These are phyloP conservation scores for Burhinus oedicnemus DNA, from an alignment of 2,113 vertebrate genomes.

Conservation along the genomic window DNA sequence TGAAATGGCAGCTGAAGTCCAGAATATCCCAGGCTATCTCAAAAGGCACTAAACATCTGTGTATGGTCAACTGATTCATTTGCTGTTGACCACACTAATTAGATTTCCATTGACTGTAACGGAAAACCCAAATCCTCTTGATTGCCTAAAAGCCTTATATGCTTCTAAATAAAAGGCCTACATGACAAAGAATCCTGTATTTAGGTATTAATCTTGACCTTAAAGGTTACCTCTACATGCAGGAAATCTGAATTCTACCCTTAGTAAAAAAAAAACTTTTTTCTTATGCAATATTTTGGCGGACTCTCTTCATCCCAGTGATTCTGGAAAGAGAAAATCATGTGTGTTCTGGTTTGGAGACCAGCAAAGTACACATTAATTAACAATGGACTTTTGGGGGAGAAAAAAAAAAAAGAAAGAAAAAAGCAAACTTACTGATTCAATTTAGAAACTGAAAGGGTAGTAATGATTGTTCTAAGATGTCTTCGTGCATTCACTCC, in stretches of 20 bases:
- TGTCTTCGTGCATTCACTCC: background rate
- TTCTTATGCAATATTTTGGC: background rate
- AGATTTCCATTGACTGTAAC: background rate
- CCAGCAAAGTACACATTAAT: background rate
- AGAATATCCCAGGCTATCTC: background rate
- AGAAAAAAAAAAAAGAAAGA: too few relatives aligned
- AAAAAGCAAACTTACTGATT: background rate
- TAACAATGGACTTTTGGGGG: background rate
- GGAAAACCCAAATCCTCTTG: background rate
- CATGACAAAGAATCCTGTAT: background rate
- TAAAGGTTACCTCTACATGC: background rate
- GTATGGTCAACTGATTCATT: background rate
- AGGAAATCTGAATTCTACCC: background rate
- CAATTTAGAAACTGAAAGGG: background rate
- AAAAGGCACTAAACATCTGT: background rate
- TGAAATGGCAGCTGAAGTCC: background rate
- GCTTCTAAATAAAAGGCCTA: background rate
- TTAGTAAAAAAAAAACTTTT: background rate
- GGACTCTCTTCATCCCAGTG: background rate
- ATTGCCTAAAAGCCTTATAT: background rate
- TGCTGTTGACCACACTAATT: background rate
- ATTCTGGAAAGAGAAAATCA: background rate
- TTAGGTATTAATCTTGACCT: background rate
- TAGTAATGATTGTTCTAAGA: background rate
- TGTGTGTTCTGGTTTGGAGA: background rate